Conservation (phyloP, 2,797 vertebrate genomes). For the Ctenopoma kingsleyae region DNA sequence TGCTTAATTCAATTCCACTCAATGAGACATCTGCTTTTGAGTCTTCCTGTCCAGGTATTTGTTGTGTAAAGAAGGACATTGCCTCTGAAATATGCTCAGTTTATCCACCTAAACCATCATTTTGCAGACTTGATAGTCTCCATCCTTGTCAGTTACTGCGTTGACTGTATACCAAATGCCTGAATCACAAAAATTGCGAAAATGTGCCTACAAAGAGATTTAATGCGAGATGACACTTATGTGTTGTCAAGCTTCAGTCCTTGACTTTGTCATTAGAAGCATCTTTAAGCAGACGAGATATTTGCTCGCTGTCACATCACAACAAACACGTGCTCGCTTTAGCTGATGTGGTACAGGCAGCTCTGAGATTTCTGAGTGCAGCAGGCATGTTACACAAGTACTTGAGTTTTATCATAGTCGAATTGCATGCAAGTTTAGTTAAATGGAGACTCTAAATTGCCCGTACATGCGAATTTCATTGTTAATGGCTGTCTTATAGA, state of each 20-base stretch:
- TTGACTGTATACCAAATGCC: neutral
- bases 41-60: neutral
- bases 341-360: neutral
- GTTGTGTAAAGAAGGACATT: neutral
- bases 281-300: too few relatives aligned
- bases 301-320: too few relatives aligned
- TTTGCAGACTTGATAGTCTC: neutral
- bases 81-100: too few relatives aligned
- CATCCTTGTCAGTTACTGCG: neutral
- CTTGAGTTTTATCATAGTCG: too few relatives aligned
- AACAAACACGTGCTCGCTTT: neutral
- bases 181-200: neutral
- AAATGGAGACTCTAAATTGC: neutral
- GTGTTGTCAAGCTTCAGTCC: neutral
- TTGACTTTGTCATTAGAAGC: neutral
- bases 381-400: too few relatives aligned
- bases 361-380: too few relatives aligned
- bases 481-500: neutral
- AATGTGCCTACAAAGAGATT: neutral
- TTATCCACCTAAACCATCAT: neutral
- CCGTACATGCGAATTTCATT: neutral
- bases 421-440: too few relatives aligned
- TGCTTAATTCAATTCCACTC: slow-evolving; percentile 10
- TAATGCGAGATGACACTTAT: neutral
- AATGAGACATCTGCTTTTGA: slow-evolving; percentile 5